A percentile compares a stretch with the other conserved stretches of the same genome.
Conservation (phyloP, 2,113 vertebrate genomes). For the Tichodroma muraria region DNA sequence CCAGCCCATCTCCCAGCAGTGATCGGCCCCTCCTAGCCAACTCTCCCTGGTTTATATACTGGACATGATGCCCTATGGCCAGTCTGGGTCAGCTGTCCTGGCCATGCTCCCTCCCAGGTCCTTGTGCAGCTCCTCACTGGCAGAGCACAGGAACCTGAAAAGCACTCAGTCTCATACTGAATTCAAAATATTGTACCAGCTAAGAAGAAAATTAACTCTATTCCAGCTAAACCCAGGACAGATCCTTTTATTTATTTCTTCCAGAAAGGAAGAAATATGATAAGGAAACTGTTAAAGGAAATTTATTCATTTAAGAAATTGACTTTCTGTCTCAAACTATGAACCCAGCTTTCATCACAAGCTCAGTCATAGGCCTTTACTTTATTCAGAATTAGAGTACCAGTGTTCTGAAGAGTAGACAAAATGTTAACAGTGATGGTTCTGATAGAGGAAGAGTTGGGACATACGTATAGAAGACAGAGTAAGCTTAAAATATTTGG, state of each 20-base stretch:
- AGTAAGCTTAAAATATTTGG: neutral
- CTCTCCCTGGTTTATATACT: neutral
- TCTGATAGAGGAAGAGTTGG: neutral
- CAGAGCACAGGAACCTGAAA: neutral
- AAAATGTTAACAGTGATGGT: neutral
- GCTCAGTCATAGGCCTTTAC: neutral
- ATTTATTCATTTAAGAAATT: neutral
- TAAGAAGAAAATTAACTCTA: neutral
- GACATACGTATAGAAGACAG: neutral
- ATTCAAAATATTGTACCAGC: neutral
- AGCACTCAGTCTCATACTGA: neutral
- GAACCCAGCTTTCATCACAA: neutral
- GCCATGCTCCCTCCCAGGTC: neutral
- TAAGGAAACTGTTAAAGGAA: neutral
- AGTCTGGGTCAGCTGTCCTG: neutral
- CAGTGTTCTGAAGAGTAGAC: neutral
- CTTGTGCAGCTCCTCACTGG: neutral
- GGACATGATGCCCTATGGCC: neutral
- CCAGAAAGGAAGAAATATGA: neutral
- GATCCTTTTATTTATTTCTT: neutral
- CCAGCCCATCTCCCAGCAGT: neutral
- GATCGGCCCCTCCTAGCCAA: rapidly evolving
- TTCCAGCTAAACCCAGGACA: neutral
- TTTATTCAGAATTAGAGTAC: neutral
- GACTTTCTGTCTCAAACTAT: neutral